Base-by-base conservation (phyloP, 2,797 vertebrate genomes). In the Odontamblyopus rebecca region DNA sequence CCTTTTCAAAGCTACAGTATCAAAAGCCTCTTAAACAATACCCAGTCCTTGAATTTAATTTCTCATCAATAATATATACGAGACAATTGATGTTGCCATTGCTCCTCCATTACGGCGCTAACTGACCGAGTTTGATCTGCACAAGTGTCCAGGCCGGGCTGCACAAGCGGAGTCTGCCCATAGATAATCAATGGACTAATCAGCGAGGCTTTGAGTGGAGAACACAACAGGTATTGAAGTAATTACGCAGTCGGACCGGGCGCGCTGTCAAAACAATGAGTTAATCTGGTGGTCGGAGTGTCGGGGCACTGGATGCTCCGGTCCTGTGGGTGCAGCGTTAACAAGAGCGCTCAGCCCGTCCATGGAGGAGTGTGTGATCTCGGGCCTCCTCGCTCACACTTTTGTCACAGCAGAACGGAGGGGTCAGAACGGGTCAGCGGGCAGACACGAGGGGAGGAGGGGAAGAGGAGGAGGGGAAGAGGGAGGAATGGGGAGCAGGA, bases 311-410 rank as follows among this genome's bases (percentile, higher is more conserved):
- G 35, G 72, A 48, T 48, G 73, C 75, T 66, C 67, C 50, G 60
- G 53, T 82, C 80, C 79, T 61, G 74, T 80, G 85, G 84, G 82
- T 80, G 80, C 85, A 79, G 57, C 74, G 71, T 86, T 84, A 90
- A 93, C 93, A 81, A 90, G 88, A 88, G 83, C 88, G 91, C 88
- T 89, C 89, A 86, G 76, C 78, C 86, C 86, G 74, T 88, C 92
- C 82, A 93, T 93, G 91, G 91, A 88, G 91, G 89, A 88, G 81
- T 88, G 86, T 85, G 89, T 93, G 91, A 93, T 91, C 92, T 92
- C 89, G 91, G 88, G 81, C 86, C 85, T 90, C 88, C 89, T 89
- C 89, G 86, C 85, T 87, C 84, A 74, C 78, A 85, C 82, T 90
- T 91, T 92, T 93, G 91, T 93, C 89, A 76, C 57, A 75, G 82